phyloP scores from a whole-genome alignment of 2,113 vertebrate species.

The Caranx melampygus region DNA sequence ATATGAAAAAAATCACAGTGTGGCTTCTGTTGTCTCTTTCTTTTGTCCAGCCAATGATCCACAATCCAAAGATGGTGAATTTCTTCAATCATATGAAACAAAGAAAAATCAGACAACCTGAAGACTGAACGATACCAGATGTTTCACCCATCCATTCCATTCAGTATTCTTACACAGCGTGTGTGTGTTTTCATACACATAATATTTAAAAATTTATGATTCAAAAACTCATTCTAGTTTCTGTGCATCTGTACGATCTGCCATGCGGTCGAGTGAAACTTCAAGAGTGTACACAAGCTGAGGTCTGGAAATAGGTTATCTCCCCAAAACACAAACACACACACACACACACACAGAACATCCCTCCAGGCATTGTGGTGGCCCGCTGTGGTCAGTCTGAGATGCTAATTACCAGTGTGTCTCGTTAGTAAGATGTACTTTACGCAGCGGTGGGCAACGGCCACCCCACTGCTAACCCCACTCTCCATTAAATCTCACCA shows the following conservation, averaged over 20 bases:
- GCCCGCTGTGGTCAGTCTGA: conserved; percentile 72
- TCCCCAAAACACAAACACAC: conserved; percentile 26
- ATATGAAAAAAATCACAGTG: neutral
- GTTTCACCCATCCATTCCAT: neutral
- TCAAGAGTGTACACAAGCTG: conserved; percentile 3
- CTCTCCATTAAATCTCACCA: conserved; percentile 81
- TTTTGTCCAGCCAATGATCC: neutral
- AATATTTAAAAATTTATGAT: neutral
- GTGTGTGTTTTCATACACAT: neutral
- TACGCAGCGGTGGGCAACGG: conserved; percentile 74
- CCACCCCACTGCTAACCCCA: conserved; percentile 63
- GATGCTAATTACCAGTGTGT: conserved; percentile 76
- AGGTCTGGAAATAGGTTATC: conserved; percentile 58
- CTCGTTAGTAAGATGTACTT: conserved; percentile 79
- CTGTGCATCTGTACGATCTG: neutral
- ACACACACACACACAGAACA: conserved; percentile 56
- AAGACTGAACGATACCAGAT: neutral
- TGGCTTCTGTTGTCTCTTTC: neutral
- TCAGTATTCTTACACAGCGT: neutral
- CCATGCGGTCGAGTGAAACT: conserved; percentile 1
- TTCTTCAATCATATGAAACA: neutral
- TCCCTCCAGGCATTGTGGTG: conserved; percentile 60
- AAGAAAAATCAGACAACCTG: neutral
- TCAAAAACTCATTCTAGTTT: neutral
- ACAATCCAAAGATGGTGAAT: neutral